phyloP scores from a whole-genome alignment of 2,888 invertebrate species.

The Micoletzkya japonica region DNA sequence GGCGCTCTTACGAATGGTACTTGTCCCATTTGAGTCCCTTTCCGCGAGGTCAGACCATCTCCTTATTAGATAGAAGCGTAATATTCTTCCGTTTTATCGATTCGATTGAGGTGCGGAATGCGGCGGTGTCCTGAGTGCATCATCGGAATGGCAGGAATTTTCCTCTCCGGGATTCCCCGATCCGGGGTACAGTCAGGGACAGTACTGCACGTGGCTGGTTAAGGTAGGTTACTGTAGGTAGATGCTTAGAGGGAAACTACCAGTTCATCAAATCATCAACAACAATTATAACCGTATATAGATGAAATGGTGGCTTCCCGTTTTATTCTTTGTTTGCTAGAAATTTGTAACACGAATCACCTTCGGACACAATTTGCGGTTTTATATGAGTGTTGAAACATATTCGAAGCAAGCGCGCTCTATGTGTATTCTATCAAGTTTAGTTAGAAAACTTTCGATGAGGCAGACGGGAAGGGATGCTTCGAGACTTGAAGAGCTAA shows the following conservation, averaged over 20 bases:
- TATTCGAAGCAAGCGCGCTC: no score
- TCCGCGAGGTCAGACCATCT: background rate
- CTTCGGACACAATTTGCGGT: no score
- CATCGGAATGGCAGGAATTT: conserved; percentile 37
- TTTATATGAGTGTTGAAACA: no score
- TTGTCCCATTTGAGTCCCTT: background rate
- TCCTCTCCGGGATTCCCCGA: conserved; percentile 48
- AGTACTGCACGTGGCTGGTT: conserved; percentile 59
- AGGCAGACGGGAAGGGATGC: no score
- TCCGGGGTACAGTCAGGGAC: conserved; percentile 47
- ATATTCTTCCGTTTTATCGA: background rate
- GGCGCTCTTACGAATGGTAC: background rate
- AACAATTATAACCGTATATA: no score
- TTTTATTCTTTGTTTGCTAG: no score
- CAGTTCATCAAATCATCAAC: no score
- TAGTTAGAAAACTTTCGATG: background rate
- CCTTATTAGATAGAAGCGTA: background rate
- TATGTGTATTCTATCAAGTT: background rate
- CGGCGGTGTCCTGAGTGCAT: conserved; percentile 47
- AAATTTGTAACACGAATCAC: no score
- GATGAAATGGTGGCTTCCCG: no score
- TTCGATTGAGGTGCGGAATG: conserved; percentile 53
- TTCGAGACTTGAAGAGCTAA: no score
- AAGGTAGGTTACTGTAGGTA: conserved; percentile 29
- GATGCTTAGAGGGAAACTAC: no score